These are phyloP conservation scores for Plectus sambesii DNA, from an alignment of 1,140 invertebrate species.

Conservation along the genomic window DNA sequence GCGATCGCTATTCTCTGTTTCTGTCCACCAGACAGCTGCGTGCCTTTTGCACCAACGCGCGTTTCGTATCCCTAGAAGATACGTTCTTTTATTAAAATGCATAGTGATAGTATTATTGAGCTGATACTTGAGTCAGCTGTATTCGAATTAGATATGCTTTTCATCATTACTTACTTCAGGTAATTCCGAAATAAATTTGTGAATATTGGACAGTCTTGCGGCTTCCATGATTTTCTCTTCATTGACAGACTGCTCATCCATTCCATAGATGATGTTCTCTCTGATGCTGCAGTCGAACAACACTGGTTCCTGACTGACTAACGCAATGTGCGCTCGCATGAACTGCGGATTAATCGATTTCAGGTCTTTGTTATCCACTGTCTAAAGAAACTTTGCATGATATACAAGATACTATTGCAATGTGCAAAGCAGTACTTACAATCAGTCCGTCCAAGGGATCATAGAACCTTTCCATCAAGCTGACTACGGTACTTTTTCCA, in stretches of 20 bases:
- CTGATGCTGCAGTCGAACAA: constrained; percentile 20
- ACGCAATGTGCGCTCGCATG: constrained; percentile 12
- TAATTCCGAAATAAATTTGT: constrained; percentile 23
- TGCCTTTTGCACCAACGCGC: constrained; percentile 35
- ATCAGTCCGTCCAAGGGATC: constrained; percentile 44
- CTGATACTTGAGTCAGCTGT: no score
- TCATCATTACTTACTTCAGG: constrained; percentile 46
- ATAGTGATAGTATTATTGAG: no score
- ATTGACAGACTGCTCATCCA: constrained; percentile 13
- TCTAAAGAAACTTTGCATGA: constrained; percentile 12
- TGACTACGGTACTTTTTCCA: constrained; percentile 50
- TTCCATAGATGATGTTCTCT: constrained; percentile 23
- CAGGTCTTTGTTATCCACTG: constrained; percentile 13
- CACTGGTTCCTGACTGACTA: constrained; percentile 19
- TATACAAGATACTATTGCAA: constrained; percentile 8
- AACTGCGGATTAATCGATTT: constrained; percentile 7
- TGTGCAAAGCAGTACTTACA: constrained; percentile 20
- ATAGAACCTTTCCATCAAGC: constrained; percentile 49
- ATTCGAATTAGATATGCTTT: no score
- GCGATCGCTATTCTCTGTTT: constrained; percentile 32
- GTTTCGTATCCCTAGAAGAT: constrained; percentile 25
- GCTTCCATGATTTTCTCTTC: constrained; percentile 17
- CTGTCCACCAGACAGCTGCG: constrained; percentile 36
- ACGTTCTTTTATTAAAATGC: no score
- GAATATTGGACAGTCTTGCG: constrained; percentile 23